phyloP scores from a whole-genome alignment of 2,113 vertebrate species.

The Ceyx margarethae region DNA sequence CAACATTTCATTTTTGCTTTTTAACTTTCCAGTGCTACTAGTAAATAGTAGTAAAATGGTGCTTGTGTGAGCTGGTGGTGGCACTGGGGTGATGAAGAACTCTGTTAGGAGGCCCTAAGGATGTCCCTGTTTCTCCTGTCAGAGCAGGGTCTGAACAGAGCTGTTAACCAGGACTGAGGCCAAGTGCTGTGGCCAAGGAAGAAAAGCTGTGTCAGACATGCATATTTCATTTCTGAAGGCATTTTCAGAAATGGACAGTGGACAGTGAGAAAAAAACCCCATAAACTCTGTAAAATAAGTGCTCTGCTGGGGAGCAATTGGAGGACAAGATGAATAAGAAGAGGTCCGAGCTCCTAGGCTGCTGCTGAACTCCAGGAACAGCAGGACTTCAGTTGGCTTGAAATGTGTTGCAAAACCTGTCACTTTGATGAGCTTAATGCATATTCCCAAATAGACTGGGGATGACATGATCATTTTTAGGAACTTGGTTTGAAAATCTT shows the following conservation, averaged over 20 bases:
- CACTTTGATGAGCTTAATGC: background rate
- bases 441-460: background rate
- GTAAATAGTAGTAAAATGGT: fast-evolving
- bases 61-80: background rate
- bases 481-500: background rate
- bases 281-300: background rate
- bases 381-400: background rate
- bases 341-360: background rate
- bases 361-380: background rate
- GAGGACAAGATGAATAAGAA: background rate
- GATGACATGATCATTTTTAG: background rate
- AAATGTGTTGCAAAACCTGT: background rate
- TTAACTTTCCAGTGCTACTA: background rate
- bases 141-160: background rate
- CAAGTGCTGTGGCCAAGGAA: background rate
- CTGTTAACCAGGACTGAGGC: background rate
- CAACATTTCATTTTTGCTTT: background rate
- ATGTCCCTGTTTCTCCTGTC: background rate
- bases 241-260: background rate
- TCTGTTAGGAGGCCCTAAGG: background rate
- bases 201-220: background rate
- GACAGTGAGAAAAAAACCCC: background rate
- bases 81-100: background rate
- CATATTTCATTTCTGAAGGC: background rate
- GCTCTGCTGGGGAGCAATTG: background rate